Evolutionary conservation across 2,888 invertebrate genomes (phyloP).

Genomic region (Nysson spinosus): DNA sequence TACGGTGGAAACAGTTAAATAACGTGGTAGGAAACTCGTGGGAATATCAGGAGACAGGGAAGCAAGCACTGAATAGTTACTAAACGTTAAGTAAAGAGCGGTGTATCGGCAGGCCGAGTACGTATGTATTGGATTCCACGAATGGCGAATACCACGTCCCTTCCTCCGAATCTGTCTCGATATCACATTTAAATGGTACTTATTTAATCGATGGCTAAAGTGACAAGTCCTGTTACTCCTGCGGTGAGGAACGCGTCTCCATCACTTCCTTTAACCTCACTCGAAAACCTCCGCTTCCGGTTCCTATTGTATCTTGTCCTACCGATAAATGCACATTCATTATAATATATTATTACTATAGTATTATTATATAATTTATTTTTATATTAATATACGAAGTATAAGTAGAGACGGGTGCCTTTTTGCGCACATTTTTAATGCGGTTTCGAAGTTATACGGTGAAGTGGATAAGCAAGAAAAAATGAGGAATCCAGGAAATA

Average conservation of each 20-base stretch:
- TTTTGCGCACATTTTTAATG: too few species aligned
- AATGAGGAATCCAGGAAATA: too few species aligned
- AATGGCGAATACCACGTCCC: constrained; percentile 24
- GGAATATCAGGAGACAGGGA: constrained; percentile 40
- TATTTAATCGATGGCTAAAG: constrained; percentile 57
- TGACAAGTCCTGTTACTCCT: constrained; percentile 55
- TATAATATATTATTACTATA: too few species aligned
- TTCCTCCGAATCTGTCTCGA: constrained; percentile 45
- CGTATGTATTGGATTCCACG: constrained; percentile 51
- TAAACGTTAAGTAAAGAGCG: constrained; percentile 61
- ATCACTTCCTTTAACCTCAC: constrained; percentile 45
- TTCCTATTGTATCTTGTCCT: constrained; percentile 34
- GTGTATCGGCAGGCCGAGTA: constrained; percentile 53
- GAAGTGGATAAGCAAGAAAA: too few species aligned
- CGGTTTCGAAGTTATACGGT: too few species aligned
- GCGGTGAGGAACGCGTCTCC: constrained; percentile 41
- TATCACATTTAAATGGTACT: constrained; percentile 62
- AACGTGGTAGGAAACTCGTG: constrained; percentile 41
- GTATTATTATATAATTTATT: too few species aligned
- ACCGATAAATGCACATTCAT: too few species aligned
- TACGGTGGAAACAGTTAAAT: neutral
- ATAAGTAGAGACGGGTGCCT: too few species aligned
- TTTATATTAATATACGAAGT: too few species aligned
- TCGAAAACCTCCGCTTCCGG: constrained; percentile 42
- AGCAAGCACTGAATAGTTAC: constrained; percentile 57